Evolutionary conservation across 2,888 invertebrate genomes (phyloP).

Genomic region (Chrysodeixis includens): DNA sequence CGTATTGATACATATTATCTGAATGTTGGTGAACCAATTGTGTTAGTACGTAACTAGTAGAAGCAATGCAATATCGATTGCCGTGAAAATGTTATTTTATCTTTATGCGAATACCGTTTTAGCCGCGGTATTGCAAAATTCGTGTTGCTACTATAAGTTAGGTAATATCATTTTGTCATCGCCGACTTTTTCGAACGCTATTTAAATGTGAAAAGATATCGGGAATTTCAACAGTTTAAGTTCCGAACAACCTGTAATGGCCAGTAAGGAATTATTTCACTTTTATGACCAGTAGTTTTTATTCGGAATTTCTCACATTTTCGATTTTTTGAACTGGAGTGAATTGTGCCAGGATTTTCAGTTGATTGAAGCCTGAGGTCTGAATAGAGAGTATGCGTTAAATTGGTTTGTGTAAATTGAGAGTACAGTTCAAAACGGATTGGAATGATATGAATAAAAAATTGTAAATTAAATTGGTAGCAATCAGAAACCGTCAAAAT

Average conservation of each 20-base stretch:
- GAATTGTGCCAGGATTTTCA: slow-evolving; percentile 20
- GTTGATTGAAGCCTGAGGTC: slow-evolving; percentile 48
- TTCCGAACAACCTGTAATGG: not conserved
- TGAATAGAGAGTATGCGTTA: slow-evolving; percentile 31
- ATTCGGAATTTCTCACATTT: slow-evolving; percentile 14
- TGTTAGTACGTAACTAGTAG: not conserved
- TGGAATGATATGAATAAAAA: slow-evolving; percentile 18
- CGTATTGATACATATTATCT: slow-evolving; percentile 13
- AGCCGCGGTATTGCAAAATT: no score
- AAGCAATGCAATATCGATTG: no score
- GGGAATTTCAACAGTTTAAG: slow-evolving; percentile 10
- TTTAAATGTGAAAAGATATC: slow-evolving; percentile 29
- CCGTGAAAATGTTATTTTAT: no score
- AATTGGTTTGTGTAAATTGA: slow-evolving; percentile 30
- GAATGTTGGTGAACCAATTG: not conserved
- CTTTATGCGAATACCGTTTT: no score
- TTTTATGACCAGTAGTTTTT: slow-evolving; percentile 28
- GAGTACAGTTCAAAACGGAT: slow-evolving; percentile 1
- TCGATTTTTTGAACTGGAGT: slow-evolving; percentile 23
- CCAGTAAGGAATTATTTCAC: slow-evolving; percentile 31
- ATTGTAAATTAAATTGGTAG: not conserved
- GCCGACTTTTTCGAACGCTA: slow-evolving; percentile 13
- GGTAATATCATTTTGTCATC: no score
- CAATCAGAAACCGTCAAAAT: not conserved
- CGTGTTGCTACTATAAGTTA: no score